Percentiles rank a stretch among this genome's conserved stretches.
Evolutionary conservation across 2,888 invertebrate genomes (phyloP).

Genomic region (Eulithis prunata): DNA sequence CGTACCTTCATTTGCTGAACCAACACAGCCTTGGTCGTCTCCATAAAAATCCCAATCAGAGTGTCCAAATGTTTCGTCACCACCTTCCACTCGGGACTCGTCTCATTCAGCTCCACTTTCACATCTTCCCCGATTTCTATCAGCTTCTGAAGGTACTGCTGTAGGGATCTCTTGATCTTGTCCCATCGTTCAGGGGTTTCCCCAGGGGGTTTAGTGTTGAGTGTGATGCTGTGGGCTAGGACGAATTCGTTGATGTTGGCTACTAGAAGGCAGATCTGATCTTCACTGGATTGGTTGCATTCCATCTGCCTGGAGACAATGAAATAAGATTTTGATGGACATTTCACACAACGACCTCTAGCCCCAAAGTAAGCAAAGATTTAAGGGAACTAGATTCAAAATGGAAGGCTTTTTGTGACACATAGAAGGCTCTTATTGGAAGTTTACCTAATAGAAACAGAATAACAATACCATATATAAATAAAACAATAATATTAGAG

Average conservation of each 20-base stretch:
- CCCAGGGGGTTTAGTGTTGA: conserved; percentile 78
- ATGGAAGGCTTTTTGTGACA: too few species aligned
- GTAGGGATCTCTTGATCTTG: conserved; percentile 76
- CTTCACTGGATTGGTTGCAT: conserved; percentile 60
- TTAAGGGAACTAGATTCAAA: too few species aligned
- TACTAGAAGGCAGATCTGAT: conserved; percentile 78
- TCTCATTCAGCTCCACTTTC: conserved; percentile 77
- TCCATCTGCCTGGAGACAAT: conserved; percentile 70
- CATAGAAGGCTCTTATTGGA: too few species aligned
- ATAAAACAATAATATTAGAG: too few species aligned
- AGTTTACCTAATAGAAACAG: too few species aligned
- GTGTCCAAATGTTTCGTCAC: conserved; percentile 76
- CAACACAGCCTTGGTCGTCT: conserved; percentile 83
- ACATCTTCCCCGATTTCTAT: conserved; percentile 80
- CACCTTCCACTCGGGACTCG: conserved; percentile 68
- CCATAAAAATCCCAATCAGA: conserved; percentile 82
- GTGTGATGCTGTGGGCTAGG: conserved; percentile 78
- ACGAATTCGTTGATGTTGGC: conserved; percentile 85
- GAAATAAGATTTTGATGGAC: too few species aligned
- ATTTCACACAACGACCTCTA: too few species aligned
- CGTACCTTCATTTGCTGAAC: conserved; percentile 84
- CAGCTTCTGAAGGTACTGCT: conserved; percentile 74
- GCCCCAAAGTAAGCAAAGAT: too few species aligned
- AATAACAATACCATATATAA: too few species aligned
- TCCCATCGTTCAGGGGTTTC: conserved; percentile 80